Evolutionary conservation across 2,797 vertebrate species (phyloP).

Genomic region (Luscinia megarhynchos): DNA sequence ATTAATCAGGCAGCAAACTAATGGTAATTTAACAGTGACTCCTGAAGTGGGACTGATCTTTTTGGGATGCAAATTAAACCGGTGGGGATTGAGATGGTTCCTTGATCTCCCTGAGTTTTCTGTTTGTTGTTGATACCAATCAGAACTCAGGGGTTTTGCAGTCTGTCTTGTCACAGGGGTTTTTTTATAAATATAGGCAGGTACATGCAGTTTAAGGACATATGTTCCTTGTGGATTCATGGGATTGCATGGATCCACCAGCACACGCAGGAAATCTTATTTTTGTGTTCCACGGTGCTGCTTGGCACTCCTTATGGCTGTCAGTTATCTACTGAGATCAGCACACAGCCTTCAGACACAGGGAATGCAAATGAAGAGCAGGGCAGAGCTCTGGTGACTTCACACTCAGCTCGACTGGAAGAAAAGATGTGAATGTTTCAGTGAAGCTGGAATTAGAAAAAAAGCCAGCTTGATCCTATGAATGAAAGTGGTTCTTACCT

Average conservation of each 20-base stretch:
- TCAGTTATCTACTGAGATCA: not conserved
- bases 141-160: not conserved
- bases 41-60: not conserved
- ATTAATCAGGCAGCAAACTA: not conserved
- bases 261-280: not conserved
- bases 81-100: not conserved
- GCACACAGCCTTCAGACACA: not conserved
- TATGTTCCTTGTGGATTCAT: not conserved
- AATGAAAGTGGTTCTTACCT: constrained; percentile 10
- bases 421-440: not conserved
- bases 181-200: not conserved
- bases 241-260: not conserved
- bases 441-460: not conserved
- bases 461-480: not conserved
- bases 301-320: not conserved
- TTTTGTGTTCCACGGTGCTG: not conserved
- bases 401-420: not conserved
- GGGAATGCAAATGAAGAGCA: not conserved
- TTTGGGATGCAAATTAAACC: not conserved
- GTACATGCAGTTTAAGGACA: not conserved
- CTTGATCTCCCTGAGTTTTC: not conserved
- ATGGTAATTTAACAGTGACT: not conserved
- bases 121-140: not conserved
- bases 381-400: not conserved
- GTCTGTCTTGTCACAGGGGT: not conserved